Evolutionary conservation across 64 coral and sea anemone genomes (phyloP), one percentile per base, ranked within the genome.

Genomic region (Orbicella faveolata): DNA sequence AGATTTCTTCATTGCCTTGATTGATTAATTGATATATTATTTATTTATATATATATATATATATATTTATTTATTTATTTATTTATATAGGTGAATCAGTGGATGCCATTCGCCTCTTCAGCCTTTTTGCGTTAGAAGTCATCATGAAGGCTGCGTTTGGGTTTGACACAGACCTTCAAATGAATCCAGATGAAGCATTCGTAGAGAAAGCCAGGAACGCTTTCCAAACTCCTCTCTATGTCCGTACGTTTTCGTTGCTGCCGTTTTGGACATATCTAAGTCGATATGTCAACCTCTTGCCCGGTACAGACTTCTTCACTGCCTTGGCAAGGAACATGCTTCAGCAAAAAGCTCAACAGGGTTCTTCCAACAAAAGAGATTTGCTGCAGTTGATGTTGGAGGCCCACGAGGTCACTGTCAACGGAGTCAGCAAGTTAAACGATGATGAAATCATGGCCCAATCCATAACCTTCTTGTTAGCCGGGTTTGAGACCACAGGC

Each of bases 371-470:
- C 19, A 63, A 69, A 19, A 48, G 53, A 21, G 94, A 96, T 76
- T 87, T 96, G 3, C 72, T 96, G 16, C 87, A 93, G 37, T 39
- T 96, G 34, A 96, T 96, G 94, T 26, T 96, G 41, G 91, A 96
- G 13, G 94, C 94, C 10, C 94, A 83, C 9, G 83, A 96, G 17
- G 91, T 89, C 25, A 72, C 25, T 3, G 51, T 84, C 14, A 66
- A 96, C 2, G 90, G 94, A 14, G 72, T 89, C 17, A 26, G 86
- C 14, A 70, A 25, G 67, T 51, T 96, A 62, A 89, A 34, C 18
- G 90, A 92, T 78, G 80, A 92, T 0, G 94, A 96, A 61, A 68
- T 90, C n/a, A 73, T 83, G 19, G 91, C 91, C 1, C 94, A 96
- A 63, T 93, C 87, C 37, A 55, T 96, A 34, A 62, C 69, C 13